Evolutionary conservation across 53 echinoderm and acorn worm species (phyloP), one percentile per base, ranked within the genome.

Genomic region (Actinopyga echinites): DNA sequence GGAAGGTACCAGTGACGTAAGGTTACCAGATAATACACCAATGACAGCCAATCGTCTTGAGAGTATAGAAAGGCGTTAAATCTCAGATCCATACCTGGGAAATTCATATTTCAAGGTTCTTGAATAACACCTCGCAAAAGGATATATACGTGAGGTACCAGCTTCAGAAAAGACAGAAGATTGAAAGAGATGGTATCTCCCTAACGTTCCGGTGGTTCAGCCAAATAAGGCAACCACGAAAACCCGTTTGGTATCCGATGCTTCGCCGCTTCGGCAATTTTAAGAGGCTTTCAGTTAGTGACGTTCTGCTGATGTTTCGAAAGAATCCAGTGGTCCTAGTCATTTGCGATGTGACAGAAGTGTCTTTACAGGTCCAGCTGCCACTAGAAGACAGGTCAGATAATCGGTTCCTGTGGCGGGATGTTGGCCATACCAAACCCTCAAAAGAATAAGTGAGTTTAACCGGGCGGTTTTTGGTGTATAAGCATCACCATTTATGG

Each of bases 341-440:
- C 10, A 33, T 57, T 3, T 69, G 84, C 53, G 84, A 83, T 24
- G 40, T 83, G 11, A 35, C 84, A 29, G 84, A 83, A 35, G 57
- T 79, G 79, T 79, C 56, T 12, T 17, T 79, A 1, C 79, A 79
- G 28, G 32, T 79, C 19, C 33, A 33, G 15, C 22, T 79, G 5
- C 32, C 30, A 15, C 57, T 21, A 3, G 31, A 57, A 8, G 79
- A 79, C 23, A 56, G 79, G n/a, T n/a, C n/a, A n/a, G n/a, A n/a
- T n/a, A n/a, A 71, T 43, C 19, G 35, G 5, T 71, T 37, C 33
- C 19, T 71, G 19, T 71, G 79, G 79, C 55, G 79, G 4, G 56
- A 79, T 40, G 13, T 56, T 56, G 56, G 53, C 24, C 25, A 23
- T 6, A 5, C 25, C 23, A 5, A 1, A 8, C 4, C 22, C 9